phyloP scores from a whole-genome alignment of 2,797 vertebrate genomes.

The Thripadectes ignobilis region DNA sequence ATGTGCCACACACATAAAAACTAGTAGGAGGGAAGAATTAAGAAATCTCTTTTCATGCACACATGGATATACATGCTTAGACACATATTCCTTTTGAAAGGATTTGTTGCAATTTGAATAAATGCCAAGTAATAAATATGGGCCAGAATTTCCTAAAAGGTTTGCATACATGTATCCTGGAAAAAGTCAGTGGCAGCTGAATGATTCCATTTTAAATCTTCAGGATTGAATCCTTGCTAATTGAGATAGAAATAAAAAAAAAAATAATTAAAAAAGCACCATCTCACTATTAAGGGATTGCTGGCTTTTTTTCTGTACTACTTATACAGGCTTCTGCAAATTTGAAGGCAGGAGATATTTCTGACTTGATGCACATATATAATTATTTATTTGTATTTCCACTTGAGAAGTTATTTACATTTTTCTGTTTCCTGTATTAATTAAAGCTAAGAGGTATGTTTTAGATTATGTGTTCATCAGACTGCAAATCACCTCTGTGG shows the following conservation, averaged over 20 bases:
- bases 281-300: neutral
- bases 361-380: neutral
- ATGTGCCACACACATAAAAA: neutral
- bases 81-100: neutral
- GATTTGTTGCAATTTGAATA: neutral
- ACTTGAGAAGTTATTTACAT: neutral
- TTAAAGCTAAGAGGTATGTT: neutral
- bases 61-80: neutral
- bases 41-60: neutral
- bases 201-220: neutral
- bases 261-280: neutral
- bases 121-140: neutral
- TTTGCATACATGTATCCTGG: neutral
- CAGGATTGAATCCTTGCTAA: neutral
- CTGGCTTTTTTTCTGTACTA: neutral
- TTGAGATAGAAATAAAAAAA: neutral
- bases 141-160: neutral
- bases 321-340: neutral
- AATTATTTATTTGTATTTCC: neutral
- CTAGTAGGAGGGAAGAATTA: neutral
- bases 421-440: neutral
- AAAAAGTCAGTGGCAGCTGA: neutral
- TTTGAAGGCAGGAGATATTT: neutral
- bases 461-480: neutral
- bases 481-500: neutral